Evolutionary conservation across 1,140 invertebrate species (phyloP).

Genomic region (Drosophila sucinea): DNA sequence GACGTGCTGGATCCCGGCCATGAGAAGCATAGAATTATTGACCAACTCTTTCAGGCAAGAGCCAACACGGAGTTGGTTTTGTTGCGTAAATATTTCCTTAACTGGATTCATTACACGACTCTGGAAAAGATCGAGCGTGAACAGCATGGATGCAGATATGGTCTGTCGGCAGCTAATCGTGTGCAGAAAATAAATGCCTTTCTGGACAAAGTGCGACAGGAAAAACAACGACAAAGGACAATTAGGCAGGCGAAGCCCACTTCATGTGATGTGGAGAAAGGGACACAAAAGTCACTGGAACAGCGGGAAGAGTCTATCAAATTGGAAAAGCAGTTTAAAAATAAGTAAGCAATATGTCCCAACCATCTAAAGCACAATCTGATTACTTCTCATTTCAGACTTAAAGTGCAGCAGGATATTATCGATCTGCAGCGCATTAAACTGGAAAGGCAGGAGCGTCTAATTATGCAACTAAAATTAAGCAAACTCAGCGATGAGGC

Average conservation of each 20-base stretch:
- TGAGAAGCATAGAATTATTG: slow-evolving; percentile 73
- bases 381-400: slow-evolving; percentile 70
- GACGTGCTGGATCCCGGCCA: slow-evolving; percentile 19
- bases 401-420: slow-evolving; percentile 86
- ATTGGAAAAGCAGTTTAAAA: slow-evolving; percentile 75
- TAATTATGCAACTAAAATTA: slow-evolving; percentile 87
- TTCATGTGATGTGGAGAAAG: slow-evolving; percentile 18
- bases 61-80: slow-evolving; percentile 46
- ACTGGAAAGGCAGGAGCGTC: slow-evolving; percentile 86
- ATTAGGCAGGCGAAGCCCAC: slow-evolving; percentile 4
- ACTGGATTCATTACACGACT: slow-evolving; percentile 80
- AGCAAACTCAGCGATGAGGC: slow-evolving; percentile 86
- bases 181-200: slow-evolving; percentile 81
- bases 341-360: slow-evolving; percentile 56
- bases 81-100: slow-evolving; percentile 80
- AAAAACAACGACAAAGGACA: slow-evolving; percentile 64
- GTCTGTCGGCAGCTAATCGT: slow-evolving; percentile 47
- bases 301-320: slow-evolving; percentile 51
- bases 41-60: slow-evolving; percentile 61
- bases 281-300: slow-evolving; percentile 39
- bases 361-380: neutral
- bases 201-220: slow-evolving; percentile 79
- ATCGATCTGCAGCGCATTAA: slow-evolving; percentile 86
- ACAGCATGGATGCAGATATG: slow-evolving; percentile 27
- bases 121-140: slow-evolving; percentile 72